Evolutionary conservation across 2,113 vertebrate genomes (phyloP), one percentile per base, ranked within the genome.

Genomic region (Pogona vitticeps): DNA sequence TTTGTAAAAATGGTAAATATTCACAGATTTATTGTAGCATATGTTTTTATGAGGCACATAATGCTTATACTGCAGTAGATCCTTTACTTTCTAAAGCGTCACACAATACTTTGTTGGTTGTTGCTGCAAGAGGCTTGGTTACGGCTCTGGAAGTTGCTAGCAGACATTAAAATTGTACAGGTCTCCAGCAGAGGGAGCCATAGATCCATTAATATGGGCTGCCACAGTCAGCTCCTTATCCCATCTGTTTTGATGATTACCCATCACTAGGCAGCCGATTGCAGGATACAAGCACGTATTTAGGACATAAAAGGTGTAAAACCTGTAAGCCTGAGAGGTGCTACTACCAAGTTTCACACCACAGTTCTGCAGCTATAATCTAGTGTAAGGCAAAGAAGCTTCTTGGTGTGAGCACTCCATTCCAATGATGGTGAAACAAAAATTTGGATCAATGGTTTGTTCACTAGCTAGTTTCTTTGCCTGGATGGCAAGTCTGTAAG

Each of bases 131-230:
- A 65, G 28, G 65, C 28, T 33, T 67, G 28, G 40, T 23, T 76
- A 46, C 38, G 7, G 6, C 20, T 65, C 58, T 65, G 6, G 73
- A 76, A 67, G 40, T 67, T 46, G 59, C 33, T 52, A 33, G 31
- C 26, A 52, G 63, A 33, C 36, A 4, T 9, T 87, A n/a, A 76
- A 8, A 72, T 68, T 46, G 75, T 82, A 26, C 31, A n/a, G 67
- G 33, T n/a, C 56, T 40, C 85, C 85, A 87, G 40, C 80, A 87
- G 85, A 82, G 85, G 85, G 85, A 75, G 71, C 79, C n/a, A 76
- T 75, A 56, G 42, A 42, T 59, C n/a, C 71, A 82, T 52, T 10
- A 67, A 81, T 87, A 52, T 42, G 71, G 20, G 28, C 26, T 40
- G 36, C 40, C 28, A 56, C 42, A 38, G 5, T 46, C 56, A 75